Evolutionary conservation across 2,113 vertebrate species (phyloP), one percentile per base, ranked within the genome.

Genomic region (Glaucidium brasilianum): DNA sequence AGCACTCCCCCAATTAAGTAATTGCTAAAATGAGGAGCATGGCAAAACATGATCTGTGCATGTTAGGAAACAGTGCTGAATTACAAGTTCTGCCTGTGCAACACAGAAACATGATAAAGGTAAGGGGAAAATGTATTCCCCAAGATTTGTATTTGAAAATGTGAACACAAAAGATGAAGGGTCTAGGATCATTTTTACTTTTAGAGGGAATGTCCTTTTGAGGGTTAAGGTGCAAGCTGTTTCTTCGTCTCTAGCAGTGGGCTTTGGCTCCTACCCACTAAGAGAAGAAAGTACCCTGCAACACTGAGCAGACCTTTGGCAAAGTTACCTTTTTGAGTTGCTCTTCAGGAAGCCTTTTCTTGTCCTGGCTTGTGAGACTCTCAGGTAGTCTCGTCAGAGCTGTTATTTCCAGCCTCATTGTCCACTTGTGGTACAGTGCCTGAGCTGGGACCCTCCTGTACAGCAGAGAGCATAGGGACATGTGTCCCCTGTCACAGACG

Each of bases 261-360:
- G 94, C 91, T 92, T 90, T 93, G 74, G 84, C 92, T 97, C 95
- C 97, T 92, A 94, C 89, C 91, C 84, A 94, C 94, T 97, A 95
- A 96, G 92, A 97, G 92, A 97, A 96, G 94, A 97, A 97, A 97
- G 91, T 94, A 81, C 86, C 93, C 93, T 92, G 87, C 2, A 50
- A 95, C 96, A 97, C 84, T 73, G 25, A 34, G 78, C 4, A 7
- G 94, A 94, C 94, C 94, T 97, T 96, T 97, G 91, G 91, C 77
- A 91, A 73, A 95, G 94, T 93, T 90, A 11, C 47, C 91, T 81
- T 94, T 97, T 97, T 96, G 56, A 91, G 93, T 90, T 92, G 89
- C 95, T 89, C 94, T 94, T 95, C 95, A 94, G 84, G 78, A 97
- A 75, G 96, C 94, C 91, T 91, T 80, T 95, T 97, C 88, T 97